A percentile compares a stretch with the other conserved stretches of the same genome.
phyloP scores from a whole-genome alignment of 2,888 invertebrate species.

The Eupeodes latifasciatus region DNA sequence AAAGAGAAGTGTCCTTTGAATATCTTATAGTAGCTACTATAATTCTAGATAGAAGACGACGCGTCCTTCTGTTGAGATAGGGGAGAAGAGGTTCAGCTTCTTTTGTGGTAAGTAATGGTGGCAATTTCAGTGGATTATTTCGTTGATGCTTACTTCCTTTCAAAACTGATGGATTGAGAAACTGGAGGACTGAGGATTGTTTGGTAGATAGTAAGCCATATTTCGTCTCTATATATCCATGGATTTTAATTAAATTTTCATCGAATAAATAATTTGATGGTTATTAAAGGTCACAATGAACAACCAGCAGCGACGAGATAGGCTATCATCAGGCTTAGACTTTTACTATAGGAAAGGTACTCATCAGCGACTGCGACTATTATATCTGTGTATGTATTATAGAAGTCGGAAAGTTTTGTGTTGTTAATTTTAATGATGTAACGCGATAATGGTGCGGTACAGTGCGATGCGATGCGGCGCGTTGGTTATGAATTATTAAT shows the following conservation, averaged over 20 bases:
- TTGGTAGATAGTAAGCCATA: not conserved
- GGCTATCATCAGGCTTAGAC: too few species aligned
- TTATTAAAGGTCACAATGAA: slow-evolving; percentile 11
- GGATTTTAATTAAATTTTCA: slow-evolving; percentile 24
- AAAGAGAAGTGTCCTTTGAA: slow-evolving; percentile 9
- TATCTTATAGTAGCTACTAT: not conserved
- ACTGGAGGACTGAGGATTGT: too few species aligned
- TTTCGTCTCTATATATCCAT: not conserved
- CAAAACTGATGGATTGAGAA: too few species aligned
- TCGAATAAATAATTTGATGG: slow-evolving; percentile 22
- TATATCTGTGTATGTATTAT: too few species aligned
- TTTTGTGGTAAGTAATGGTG: slow-evolving; percentile 12
- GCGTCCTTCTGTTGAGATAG: not conserved
- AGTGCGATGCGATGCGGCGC: too few species aligned
- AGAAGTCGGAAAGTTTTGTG: not conserved
- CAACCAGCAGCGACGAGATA: too few species aligned
- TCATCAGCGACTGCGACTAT: not conserved
- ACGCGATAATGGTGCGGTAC: not conserved
- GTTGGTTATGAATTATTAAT: slow-evolving; percentile 4
- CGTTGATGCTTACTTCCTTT: not conserved
- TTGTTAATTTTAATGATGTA: slow-evolving; percentile 23
- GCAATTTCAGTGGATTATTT: slow-evolving; percentile 4
- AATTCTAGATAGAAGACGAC: not conserved
- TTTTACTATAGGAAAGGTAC: not conserved
- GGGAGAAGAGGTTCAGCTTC: not conserved